Percentiles rank a stretch among this genome's conserved stretches.
phyloP scores from a whole-genome alignment of 2,797 vertebrate genomes.

The Syndactyla subalaris region DNA sequence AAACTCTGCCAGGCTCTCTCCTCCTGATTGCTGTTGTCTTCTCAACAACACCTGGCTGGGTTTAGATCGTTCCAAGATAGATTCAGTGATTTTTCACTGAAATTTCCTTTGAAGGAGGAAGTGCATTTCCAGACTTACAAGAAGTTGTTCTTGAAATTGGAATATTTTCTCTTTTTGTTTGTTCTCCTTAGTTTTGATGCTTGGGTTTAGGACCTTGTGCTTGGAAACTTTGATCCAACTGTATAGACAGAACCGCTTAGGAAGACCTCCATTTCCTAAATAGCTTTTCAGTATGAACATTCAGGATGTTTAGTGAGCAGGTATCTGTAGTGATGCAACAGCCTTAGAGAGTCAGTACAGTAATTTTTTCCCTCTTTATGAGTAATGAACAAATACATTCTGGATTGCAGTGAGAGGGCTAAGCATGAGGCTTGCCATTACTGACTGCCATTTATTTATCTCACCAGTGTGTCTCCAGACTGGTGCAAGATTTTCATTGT shows the following conservation, averaged over 20 bases:
- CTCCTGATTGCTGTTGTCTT: neutral
- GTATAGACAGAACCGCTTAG: neutral
- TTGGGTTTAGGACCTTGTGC: neutral
- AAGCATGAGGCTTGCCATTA: neutral
- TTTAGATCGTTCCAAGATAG: neutral
- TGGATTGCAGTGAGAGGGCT: neutral
- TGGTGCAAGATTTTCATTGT: neutral
- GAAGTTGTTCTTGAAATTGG: neutral
- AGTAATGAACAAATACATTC: neutral
- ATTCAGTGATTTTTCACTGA: neutral
- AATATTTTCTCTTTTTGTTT: neutral
- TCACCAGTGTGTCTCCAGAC: neutral
- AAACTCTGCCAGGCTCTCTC: neutral
- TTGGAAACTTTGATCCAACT: neutral
- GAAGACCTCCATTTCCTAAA: neutral
- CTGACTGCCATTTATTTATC: neutral
- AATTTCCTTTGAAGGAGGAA: neutral
- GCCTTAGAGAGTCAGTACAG: neutral
- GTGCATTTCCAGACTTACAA: neutral
- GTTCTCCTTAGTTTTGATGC: neutral
- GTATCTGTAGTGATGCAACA: neutral
- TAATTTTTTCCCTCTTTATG: neutral
- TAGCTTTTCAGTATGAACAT: neutral
- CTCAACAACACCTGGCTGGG: neutral
- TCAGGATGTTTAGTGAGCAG: neutral